Base-by-base conservation (phyloP, 2,797 vertebrate species). In the Arrhamphus sclerolepis region DNA sequence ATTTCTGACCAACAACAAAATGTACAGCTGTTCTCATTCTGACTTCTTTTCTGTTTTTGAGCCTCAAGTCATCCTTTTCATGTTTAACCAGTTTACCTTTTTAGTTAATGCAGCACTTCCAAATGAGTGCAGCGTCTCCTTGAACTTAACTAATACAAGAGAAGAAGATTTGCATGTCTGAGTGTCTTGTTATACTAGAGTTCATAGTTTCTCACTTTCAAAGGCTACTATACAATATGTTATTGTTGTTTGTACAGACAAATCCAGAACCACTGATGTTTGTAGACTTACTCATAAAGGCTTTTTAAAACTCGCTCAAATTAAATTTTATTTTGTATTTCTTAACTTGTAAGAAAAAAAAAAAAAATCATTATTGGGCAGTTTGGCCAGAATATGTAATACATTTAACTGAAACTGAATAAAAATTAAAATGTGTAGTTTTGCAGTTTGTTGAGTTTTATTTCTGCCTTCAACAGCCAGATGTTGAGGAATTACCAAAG, bases 351-450 rank as follows among this genome's bases (percentile, higher is more conserved):
- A 88, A 88, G 60, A 83, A 62, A 86, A 92, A 93, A 92, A 88
- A 88, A 58, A 83, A 62, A 86, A 92, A 93, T 88, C 91, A 91
- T 91, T 91, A 90, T 89, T 87, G 89, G 89, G 91, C 89, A 81
- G 87, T 64, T 78, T 82, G 89, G 84, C 94, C 93, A 93, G 86
- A 94, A 87, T 93, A 92, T 92, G 91, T 93, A 91, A 92, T 93
- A 88, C 93, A 89, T 96, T 92, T 94, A 95, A 96, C 91, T 94
- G 92, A 91, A 90, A 81, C 65, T 69, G 92, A 94, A 95, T 91
- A 93, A 92, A 93, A 88, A 83, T 84, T 84, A 83, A 89, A 91
- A 89, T 48, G 48, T 79, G 70, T 77, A 72, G 72, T 78, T 84
- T 80, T 80, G 48, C 62, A 66, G 60, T 77, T 66, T 64, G 51